Conservation (phyloP, 2,888 invertebrate genomes). For the Brachyptera risi region DNA sequence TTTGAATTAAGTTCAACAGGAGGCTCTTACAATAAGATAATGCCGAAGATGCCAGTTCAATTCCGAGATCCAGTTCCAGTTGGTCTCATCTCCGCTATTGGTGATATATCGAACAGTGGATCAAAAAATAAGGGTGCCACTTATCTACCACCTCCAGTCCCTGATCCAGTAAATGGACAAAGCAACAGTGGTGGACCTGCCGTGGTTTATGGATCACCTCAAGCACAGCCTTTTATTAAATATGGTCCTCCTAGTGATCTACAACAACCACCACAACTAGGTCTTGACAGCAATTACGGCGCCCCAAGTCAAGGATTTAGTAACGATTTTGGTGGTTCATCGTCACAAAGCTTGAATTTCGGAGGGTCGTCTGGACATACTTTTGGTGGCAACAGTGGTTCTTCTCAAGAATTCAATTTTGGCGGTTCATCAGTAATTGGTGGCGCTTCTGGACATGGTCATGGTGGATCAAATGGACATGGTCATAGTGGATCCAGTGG, state of each 20-base stretch:
- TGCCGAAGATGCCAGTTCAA: constrained; percentile 56
- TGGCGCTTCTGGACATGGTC: too few species aligned
- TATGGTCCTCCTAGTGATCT: background rate
- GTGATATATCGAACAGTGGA: constrained; percentile 41
- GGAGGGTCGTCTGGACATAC: constrained; percentile 1
- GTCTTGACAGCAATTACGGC: background rate
- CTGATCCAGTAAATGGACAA: constrained; percentile 43
- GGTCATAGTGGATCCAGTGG: background rate
- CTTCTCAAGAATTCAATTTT: too few species aligned
- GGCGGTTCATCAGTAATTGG: too few species aligned
- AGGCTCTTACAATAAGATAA: constrained; percentile 29
- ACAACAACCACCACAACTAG: background rate
- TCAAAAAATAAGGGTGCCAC: constrained; percentile 41
- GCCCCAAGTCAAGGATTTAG: background rate
- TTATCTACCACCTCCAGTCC: constrained; percentile 62
- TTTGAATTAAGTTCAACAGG: constrained; percentile 40
- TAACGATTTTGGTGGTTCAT: constrained; percentile 1
- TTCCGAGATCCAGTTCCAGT: constrained; percentile 71
- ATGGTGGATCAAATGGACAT: background rate
- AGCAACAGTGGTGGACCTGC: constrained; percentile 35
- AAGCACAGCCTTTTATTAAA: constrained; percentile 23
- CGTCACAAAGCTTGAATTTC: background rate
- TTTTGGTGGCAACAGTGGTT: background rate
- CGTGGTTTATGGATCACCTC: constrained; percentile 39
- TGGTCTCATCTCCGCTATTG: constrained; percentile 63